Evolutionary conservation across 1,140 invertebrate genomes (phyloP).

Genomic region (Maconellicoccus hirsutus): DNA sequence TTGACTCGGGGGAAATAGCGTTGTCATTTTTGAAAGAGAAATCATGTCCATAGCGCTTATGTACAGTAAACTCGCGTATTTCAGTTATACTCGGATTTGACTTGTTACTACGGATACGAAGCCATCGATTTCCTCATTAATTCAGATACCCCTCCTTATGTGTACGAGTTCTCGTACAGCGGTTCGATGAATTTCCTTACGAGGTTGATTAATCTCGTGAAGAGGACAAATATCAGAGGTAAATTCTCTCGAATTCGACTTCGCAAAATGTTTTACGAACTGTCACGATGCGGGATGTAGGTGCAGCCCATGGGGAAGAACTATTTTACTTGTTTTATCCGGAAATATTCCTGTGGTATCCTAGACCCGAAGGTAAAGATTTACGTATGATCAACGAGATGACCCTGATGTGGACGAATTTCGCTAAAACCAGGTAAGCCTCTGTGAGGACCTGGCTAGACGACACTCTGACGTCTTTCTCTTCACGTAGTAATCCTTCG

Average conservation of each 20-base stretch:
- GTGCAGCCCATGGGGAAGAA: conserved; percentile 29
- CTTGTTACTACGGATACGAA: neutral
- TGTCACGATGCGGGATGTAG: too few relatives aligned
- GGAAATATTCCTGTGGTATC: neutral
- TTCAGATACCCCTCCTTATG: neutral
- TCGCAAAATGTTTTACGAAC: too few relatives aligned
- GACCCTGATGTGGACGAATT: neutral
- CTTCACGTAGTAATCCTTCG: neutral
- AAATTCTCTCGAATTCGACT: neutral
- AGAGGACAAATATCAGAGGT: neutral
- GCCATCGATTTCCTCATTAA: neutral
- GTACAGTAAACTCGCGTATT: neutral
- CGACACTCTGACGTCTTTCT: too few relatives aligned
- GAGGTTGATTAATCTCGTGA: neutral
- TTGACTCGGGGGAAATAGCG: too few relatives aligned
- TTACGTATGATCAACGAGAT: neutral
- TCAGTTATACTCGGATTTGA: neutral
- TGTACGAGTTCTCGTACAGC: neutral
- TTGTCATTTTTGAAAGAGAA: too few relatives aligned
- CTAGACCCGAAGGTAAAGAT: neutral
- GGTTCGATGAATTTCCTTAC: neutral
- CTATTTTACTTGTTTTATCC: conserved; percentile 28
- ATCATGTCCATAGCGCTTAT: too few relatives aligned
- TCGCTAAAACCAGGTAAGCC: neutral
- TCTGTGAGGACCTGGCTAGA: too few relatives aligned